Evolutionary conservation across 1,140 invertebrate species (phyloP), one percentile per base, ranked within the genome.

Genomic region (Zaprionus ornatus): DNA sequence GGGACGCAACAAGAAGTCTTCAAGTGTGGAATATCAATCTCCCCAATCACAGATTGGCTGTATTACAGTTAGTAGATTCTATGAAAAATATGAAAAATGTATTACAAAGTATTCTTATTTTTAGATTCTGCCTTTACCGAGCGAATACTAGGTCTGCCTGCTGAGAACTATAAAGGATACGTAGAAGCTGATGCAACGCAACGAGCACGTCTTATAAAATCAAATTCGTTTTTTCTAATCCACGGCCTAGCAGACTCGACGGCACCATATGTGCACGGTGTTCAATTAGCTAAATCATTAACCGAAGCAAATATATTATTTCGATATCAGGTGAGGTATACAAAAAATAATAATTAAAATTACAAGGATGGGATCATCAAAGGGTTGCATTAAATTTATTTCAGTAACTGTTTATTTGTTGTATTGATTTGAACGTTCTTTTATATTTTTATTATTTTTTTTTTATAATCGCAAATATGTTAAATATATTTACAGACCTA

Each of bases 81-180:
- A 17, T 37, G 1, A 21, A 6, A 21, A n/a, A 21, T 4, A 10
- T 0, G 9, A 40, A 10, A 29, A 17, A 45, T 17, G 0, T 5
- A 27, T 15, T 21, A 3, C 50, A 60, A 32, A 54, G n/a, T 12
- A 42, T 25, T 27, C 10, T 19, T 29, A 25, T 40, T 60, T 62
- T 23, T 29, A 99, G 98, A 99, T 94, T 98, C 98, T 21, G 97
- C 97, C 6, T 99, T 99, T 92, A 98, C 98, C 94, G 98, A 99
- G 93, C 95, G 97, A 65, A 96, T 98, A 83, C 95, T 99, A 76
- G 98, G 98, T 15, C 94, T 95, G 45, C 98, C 98, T 48, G 95
- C 94, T 15, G 97, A 98, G 82, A 99, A 99, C 93, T 97, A 96
- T 93, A 97, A 97, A 90, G 97, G 97, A 35, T 99, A 99, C 93